Base-by-base conservation (phyloP, 2,113 vertebrate genomes). In the Megaleporinus macrocephalus region DNA sequence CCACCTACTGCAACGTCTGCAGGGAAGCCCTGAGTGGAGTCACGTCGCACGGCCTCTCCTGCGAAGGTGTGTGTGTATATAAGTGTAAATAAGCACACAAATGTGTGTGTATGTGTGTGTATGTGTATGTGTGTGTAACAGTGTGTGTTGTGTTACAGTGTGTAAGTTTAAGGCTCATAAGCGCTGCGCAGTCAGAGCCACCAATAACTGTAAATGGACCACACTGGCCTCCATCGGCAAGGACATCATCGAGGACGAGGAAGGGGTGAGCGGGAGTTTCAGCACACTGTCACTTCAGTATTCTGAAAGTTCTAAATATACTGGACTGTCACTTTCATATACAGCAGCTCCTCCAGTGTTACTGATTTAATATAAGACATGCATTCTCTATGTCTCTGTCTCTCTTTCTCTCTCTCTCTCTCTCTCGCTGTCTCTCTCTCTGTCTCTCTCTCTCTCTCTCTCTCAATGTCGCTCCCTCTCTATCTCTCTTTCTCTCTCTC, bases 81-180 rank as follows among this genome's bases (percentile, higher is more conserved):
- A 29, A 69, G 44, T 81, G 59, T 73, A 61, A 63, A 66, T 76
- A 20, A 65, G 65, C 65, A 63, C 62, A 47, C 27, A 22, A 15
- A 7, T 71, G 33, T 30, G 65, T 53, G 24, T 53, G 49, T 53
- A 66, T 20, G 14, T 76, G 53, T 41, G 9, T 65, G 0, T 49
- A 4, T n/a, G 44, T 59, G 4, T 70, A 1, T 76, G 33, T 61
- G 11, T n/a, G 14, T 18, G 10, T 15, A 11, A 29, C 10, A 69
- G 49, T 33, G 47, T 79, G 10, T 65, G 24, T 71, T 68, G 44
- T 62, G 86, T 47, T 84, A 3, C 84, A 99, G 98, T 99, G 82
- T 99, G 98, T 89, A 99, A 98, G 85, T 99, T 99, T 78, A 99
- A 99, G 89, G 97, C 97, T 77, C 98, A 99, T 85, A 98, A 98